Conservation (phyloP, 1,140 invertebrate species). For the Drosophila santomea region DNA sequence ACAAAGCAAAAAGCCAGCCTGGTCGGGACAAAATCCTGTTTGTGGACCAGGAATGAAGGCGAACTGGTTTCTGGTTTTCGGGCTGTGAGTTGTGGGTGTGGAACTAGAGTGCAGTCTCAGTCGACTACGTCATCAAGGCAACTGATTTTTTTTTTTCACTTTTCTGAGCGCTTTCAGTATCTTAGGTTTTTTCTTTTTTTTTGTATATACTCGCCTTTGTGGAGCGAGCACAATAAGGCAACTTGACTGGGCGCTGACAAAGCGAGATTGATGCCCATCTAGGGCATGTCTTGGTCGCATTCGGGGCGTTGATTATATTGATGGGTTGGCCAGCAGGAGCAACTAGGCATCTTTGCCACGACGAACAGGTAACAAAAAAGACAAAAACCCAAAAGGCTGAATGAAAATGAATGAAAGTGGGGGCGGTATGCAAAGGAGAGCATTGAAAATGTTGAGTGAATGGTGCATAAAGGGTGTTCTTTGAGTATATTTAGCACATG, state of each 20-base stretch:
- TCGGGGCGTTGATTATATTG: conserved; percentile 56
- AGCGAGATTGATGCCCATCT: conserved; percentile 72
- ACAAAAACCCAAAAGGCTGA: conserved; percentile 8
- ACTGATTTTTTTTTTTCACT: conserved; percentile 28
- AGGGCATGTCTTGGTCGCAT: conserved; percentile 48
- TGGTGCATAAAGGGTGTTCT: neutral
- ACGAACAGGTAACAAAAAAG: conserved; percentile 40
- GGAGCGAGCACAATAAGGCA: conserved; percentile 65
- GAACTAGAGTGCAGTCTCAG: conserved; percentile 38
- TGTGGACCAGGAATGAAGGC: conserved; percentile 60
- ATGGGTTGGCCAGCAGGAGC: conserved; percentile 23
- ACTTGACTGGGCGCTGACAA: conserved; percentile 77
- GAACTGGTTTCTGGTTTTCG: conserved; percentile 58
- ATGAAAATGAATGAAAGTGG: conserved; percentile 14
- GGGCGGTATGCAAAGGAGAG: neutral
- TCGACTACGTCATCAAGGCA: conserved; percentile 69
- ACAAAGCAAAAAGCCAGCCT: conserved; percentile 46
- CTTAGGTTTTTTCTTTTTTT: conserved; percentile 5
- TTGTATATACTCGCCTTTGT: conserved; percentile 12
- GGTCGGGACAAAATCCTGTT: conserved; percentile 64
- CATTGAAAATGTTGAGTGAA: neutral
- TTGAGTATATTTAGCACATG: neutral
- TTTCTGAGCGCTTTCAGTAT: conserved; percentile 26
- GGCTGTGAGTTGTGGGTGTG: conserved; percentile 72
- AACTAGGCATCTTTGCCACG: conserved; percentile 4